Evolutionary conservation across 2,797 vertebrate genomes (phyloP).

Genomic region (Aulostomus chinensis): DNA sequence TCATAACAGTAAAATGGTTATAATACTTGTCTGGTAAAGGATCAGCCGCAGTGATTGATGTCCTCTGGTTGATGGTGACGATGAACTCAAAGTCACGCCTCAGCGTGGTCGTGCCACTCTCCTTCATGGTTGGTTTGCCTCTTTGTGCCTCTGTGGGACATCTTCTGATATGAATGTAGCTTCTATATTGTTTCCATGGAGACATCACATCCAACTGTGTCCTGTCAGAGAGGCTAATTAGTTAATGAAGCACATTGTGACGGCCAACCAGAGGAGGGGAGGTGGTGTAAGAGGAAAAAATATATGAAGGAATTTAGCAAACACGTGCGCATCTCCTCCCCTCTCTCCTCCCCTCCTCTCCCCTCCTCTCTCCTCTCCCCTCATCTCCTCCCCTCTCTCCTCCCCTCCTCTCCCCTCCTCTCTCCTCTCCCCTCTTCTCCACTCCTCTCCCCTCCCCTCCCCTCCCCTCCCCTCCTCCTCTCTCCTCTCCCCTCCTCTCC

Average conservation of each 20-base stretch:
- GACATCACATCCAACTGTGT: slow-evolving; percentile 48
- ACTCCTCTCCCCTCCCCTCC: neutral
- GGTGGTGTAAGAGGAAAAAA: neutral
- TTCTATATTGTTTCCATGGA: slow-evolving; percentile 54
- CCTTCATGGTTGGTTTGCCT: slow-evolving; percentile 30
- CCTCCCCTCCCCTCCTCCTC: slow-evolving; percentile 20
- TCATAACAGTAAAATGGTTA: no score
- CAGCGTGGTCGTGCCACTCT: neutral
- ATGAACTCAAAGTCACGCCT: no score
- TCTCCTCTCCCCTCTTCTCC: slow-evolving; percentile 22
- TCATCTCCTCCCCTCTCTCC: slow-evolving; percentile 8
- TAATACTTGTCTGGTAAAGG: no score
- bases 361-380: slow-evolving; percentile 11
- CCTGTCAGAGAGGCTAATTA: slow-evolving; percentile 58
- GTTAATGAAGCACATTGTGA: slow-evolving; percentile 39
- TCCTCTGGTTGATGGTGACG: no score
- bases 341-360: neutral
- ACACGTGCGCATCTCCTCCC: slow-evolving; percentile 5
- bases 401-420: slow-evolving; percentile 1
- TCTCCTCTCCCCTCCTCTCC: neutral
- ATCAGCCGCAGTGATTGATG: no score
- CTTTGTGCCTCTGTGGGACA: slow-evolving; percentile 24
- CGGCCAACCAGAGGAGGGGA: neutral
- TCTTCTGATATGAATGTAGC: slow-evolving; percentile 37
- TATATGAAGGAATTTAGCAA: slow-evolving; percentile 38